Evolutionary conservation across 2,797 vertebrate genomes (phyloP), one percentile per base, ranked within the genome.

Genomic region (Sebastes trivittatus): DNA sequence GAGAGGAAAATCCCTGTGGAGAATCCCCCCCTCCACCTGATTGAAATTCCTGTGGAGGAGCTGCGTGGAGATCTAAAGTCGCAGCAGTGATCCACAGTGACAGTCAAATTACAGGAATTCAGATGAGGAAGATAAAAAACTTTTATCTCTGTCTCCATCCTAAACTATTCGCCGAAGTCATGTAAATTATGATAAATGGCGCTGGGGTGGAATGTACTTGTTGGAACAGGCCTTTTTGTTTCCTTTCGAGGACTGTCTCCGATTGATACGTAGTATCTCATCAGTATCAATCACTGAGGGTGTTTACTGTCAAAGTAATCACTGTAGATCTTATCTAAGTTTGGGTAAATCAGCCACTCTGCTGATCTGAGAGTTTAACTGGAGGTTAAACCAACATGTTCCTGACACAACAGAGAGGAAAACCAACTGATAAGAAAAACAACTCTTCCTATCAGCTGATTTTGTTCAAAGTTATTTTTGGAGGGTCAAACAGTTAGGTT

Each of bases 41-140:
- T 90, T 92, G 85, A 90, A 87, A 92, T 93, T 93, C 87, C 58
- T 78, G 52, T 13, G 25, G 29, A 69, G 62, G 63, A 66, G 36
- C 68, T 52, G 27, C 29, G 46, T n/a, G 66, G 56, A 80, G 75
- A 68, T 77, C 78, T 84, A 30, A 77, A 82, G 87, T 78, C 58
- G 7, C 8, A 30, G 59, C 49, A 22, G 20, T 63, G 78, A 90
- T 86, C 73, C 60, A 22, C 72, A 27, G 59, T 78, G 90, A 90
- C 91, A 87, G 86, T 79, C 32, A 82, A 88, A 92, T 92, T 67
- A 77, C 80, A 88, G 76, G 67, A 87, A 83, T 80, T 74, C 66
- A 85, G 83, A 89, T 90, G 38, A 64, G 77, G 85, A 88, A 85
- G 62, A 64, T 65, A 46, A 82, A 78, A 71, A 70, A 68, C 34